phyloP scores from a whole-genome alignment of 2,888 invertebrate genomes.

The Cantharis rufa region DNA sequence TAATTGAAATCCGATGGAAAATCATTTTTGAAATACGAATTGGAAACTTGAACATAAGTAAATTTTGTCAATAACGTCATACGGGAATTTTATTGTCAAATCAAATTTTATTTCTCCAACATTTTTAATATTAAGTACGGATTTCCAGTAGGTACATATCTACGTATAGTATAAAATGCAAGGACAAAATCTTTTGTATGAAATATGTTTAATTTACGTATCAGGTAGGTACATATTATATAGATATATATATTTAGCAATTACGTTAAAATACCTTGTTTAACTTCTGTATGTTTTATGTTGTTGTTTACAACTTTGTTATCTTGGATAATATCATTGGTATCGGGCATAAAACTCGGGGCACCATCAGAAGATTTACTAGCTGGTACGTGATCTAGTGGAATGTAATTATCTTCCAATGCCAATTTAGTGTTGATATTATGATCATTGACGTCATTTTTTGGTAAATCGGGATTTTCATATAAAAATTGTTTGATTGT shows the following conservation, averaged over 20 bases:
- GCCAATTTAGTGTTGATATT: conserved; percentile 13
- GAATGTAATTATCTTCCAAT: conserved; percentile 11
- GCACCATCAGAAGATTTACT: conserved; percentile 5
- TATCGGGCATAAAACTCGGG: conserved; percentile 15
- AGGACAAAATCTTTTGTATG: not conserved
- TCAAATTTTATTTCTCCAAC: not conserved
- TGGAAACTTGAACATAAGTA: not conserved
- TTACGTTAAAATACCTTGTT: not conserved
- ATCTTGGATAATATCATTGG: conserved; percentile 4
- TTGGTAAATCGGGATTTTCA: conserved; percentile 28
- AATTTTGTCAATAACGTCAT: not conserved
- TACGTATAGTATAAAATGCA: not conserved
- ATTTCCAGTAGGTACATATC: too few relatives aligned
- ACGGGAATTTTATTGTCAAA: not conserved
- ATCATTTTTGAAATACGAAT: too few relatives aligned
- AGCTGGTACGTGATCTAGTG: conserved; percentile 7
- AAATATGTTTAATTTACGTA: not conserved
- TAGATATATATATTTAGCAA: not conserved
- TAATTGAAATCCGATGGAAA: not conserved
- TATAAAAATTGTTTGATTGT: conserved; percentile 76
- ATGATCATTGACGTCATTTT: conserved; percentile 19
- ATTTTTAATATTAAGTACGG: not conserved
- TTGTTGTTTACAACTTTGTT: conserved; percentile 1
- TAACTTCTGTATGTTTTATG: conserved; percentile 4
- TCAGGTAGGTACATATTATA: not conserved